A percentile compares a stretch with the other conserved stretches of the same genome.
phyloP scores from a whole-genome alignment of 2,888 invertebrate genomes.

The Eledone cirrhosa region DNA sequence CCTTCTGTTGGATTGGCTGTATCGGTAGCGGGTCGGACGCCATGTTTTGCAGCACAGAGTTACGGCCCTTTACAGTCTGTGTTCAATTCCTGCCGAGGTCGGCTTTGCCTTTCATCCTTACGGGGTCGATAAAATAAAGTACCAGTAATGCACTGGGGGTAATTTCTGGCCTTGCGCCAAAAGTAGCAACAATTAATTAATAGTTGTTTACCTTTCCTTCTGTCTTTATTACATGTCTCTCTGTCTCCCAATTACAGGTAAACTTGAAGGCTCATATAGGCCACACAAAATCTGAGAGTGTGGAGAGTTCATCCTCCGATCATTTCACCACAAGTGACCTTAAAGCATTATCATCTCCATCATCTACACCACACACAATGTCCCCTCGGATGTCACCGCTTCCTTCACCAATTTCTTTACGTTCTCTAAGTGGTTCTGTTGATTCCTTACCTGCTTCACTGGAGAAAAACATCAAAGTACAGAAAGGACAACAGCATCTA shows the following conservation, averaged over 20 bases:
- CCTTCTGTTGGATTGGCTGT: no score
- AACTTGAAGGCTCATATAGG: constrained; percentile 17
- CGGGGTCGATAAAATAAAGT: no score
- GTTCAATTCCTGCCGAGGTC: no score
- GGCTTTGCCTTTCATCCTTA: no score
- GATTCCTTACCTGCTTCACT: constrained; percentile 69
- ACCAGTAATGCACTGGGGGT: no score
- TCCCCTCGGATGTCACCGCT: constrained; percentile 55
- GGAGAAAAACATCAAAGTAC: constrained; percentile 71
- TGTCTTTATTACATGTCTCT: not conserved
- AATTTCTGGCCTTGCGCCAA: no score
- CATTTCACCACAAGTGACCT: constrained; percentile 61
- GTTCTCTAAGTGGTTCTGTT: constrained; percentile 49
- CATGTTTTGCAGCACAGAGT: no score
- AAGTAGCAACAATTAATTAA: no score
- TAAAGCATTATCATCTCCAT: constrained; percentile 49
- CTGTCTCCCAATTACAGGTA: not conserved
- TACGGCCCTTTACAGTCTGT: no score
- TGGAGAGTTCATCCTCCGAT: constrained; percentile 47
- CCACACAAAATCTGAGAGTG: constrained; percentile 32
- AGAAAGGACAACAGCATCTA: constrained; percentile 71
- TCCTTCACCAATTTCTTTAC: constrained; percentile 50
- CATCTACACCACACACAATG: constrained; percentile 43
- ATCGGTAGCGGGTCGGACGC: no score
- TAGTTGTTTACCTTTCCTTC: not conserved